Base-by-base conservation (phyloP, 2,113 vertebrate species). In the Odobenus rosmarus region DNA sequence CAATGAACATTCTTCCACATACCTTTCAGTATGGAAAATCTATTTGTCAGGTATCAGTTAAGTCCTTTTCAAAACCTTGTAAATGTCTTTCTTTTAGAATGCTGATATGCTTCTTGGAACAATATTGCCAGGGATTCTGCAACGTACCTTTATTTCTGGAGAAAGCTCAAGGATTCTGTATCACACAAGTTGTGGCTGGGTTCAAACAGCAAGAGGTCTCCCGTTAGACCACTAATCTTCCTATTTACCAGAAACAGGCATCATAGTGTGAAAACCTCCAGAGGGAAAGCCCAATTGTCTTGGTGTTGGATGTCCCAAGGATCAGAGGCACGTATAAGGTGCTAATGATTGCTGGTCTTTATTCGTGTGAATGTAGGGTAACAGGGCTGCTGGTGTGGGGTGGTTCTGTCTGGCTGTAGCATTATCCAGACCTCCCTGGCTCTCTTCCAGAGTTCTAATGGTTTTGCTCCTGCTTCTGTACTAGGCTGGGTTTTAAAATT, bases 401-500 rank as follows among this genome's bases (percentile, higher is more conserved):
- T 91, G 82, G 71, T 49, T 86, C 82, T 87, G 86, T 67, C 80
- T 77, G 67, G 53, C 81, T 31, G 84, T 82, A 77, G 51, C 24
- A 61, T 67, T 92, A 81, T 55, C 93, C 83, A 87, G 80, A 72
- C 89, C 61, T 71, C 28, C 33, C 55, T 96, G 95, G 96, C 96
- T 86, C 7, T 67, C 72, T 81, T 85, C 90, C 92, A 96, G 76
- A 72, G 12, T 67, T 31, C 93, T 91, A 67, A 88, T 83, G 21
- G 26, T 62, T 94, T 96, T 71, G 10, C 84, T 77, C 59, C 90
- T 92, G 87, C 84, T 96, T 96, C 93, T 95, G 14, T 76, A 82
- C 55, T 69, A 84, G 83, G 8, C 64, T 59, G 6, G 61, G 76
- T 83, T 96, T 97, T 96, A 69, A 90, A 95, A 97, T 92, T 96